phyloP scores from a whole-genome alignment of 2,113 vertebrate genomes.

The Chunga burmeisteri region DNA sequence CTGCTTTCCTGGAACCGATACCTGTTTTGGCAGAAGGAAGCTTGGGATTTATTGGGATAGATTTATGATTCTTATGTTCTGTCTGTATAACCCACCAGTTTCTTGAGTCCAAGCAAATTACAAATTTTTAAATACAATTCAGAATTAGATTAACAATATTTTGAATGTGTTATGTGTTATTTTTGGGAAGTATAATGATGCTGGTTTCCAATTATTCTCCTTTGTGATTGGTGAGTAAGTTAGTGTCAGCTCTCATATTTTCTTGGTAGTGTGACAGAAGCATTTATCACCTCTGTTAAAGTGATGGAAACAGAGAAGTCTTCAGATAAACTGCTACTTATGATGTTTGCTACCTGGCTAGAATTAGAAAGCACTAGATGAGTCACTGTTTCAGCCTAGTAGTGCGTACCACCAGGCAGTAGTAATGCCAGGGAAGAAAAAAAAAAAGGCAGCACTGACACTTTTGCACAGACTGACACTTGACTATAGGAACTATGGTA shows the following conservation, averaged over 20 bases:
- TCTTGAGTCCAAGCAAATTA: neutral
- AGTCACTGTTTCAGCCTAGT: neutral
- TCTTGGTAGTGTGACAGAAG: neutral
- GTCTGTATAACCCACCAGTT: neutral
- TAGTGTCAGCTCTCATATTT: neutral
- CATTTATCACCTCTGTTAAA: neutral
- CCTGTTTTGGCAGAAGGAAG: neutral
- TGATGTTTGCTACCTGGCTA: neutral
- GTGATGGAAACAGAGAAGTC: neutral
- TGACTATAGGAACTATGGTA: neutral
- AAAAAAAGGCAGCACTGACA: neutral
- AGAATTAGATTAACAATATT: neutral
- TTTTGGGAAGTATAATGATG: neutral
- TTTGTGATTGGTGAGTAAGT: neutral
- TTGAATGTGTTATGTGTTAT: neutral
- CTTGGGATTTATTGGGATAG: neutral
- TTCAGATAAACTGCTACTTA: neutral
- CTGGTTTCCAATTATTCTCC: neutral
- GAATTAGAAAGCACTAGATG: neutral
- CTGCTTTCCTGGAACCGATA: neutral
- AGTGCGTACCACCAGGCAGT: neutral
- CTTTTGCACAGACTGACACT: neutral
- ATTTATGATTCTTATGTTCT: neutral
- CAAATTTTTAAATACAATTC: neutral
- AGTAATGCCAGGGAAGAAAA: neutral